Conservation (phyloP, 1,140 invertebrate genomes). For the Teleopsis dalmanni region DNA sequence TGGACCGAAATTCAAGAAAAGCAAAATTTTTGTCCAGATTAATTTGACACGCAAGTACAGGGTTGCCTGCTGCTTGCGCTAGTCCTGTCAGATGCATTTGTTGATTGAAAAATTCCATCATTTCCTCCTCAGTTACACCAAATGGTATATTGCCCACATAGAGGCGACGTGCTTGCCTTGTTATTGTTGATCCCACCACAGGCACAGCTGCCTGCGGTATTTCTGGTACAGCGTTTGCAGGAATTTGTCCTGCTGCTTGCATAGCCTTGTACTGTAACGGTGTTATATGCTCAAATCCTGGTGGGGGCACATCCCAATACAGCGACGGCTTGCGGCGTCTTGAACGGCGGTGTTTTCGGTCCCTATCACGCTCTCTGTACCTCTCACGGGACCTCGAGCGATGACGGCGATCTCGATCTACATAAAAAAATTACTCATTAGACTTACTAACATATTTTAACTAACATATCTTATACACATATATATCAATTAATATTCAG, state of each 20-base stretch:
- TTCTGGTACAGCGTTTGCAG: slow-evolving; percentile 80
- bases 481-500: no score
- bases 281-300: slow-evolving; percentile 92
- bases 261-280: slow-evolving; percentile 77
- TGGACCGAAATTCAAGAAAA: slow-evolving; percentile 94
- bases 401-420: no score
- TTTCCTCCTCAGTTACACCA: slow-evolving; percentile 97
- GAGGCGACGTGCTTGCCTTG: slow-evolving; percentile 83
- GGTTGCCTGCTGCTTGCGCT: slow-evolving; percentile 90
- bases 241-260: slow-evolving; percentile 86
- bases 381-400: no score
- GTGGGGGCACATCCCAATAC: slow-evolving; percentile 97
- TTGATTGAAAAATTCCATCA: slow-evolving; percentile 99
- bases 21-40: slow-evolving; percentile 99
- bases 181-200: slow-evolving; percentile 96
- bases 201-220: slow-evolving; percentile 90
- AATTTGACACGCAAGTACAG: slow-evolving; percentile 95
- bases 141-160: slow-evolving; percentile 99
- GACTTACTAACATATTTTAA: no score
- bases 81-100: slow-evolving; percentile 97
- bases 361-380: no score
- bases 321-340: slow-evolving; percentile 71
- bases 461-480: no score
- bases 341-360: no score
- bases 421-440: no score